Base-by-base conservation (phyloP, 2,113 vertebrate genomes). In the Rissa tridactyla region DNA sequence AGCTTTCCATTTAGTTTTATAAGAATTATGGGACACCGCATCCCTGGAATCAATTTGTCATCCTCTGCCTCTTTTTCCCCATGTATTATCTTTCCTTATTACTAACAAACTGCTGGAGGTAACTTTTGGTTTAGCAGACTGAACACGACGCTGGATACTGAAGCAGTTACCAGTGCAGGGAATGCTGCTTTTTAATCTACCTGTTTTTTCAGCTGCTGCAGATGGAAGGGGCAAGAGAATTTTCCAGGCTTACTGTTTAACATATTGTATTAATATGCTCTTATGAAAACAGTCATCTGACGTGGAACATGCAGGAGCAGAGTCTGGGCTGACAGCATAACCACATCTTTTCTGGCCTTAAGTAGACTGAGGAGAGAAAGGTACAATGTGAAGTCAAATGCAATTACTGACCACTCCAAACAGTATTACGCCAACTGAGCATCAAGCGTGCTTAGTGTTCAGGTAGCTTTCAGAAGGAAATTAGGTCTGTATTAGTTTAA, bases 151-250 rank as follows among this genome's bases (percentile, higher is more conserved):
- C 83, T 65, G 65, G 81, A 46, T 60, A 40, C 79, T 93, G 75
- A 96, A 94, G 83, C 94, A 82, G 65, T 76, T 82, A 60, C 46
- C 19, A 15, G 44, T 49, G 40, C 83, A 73, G 80, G 85, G 72
- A 96, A 83, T 68, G 68, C 78, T 86, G 93, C 47, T 49, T 60
- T 91, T 13, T 52, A 77, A 88, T 90, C 90, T 89, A 12, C 69
- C 75, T 72, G 38, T 34, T 81, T 96, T 92, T 92, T 95, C 72
- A 97, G 84, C 87, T 78, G 81, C 93, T 93, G 82, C 70, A 61
- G 52, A 61, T 51, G 49, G 62, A 88, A 93, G 47, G 16, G 19
- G 25, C 1, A 7, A 82, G 58, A 69, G 65, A 46, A 46, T 87
- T 85, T 86, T 57, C 77, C 10, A 5, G 73, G 69, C 44, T 79